Evolutionary conservation across 2,797 vertebrate genomes (phyloP), one percentile per base, ranked within the genome.

Genomic region (Leptatherina wallacei): DNA sequence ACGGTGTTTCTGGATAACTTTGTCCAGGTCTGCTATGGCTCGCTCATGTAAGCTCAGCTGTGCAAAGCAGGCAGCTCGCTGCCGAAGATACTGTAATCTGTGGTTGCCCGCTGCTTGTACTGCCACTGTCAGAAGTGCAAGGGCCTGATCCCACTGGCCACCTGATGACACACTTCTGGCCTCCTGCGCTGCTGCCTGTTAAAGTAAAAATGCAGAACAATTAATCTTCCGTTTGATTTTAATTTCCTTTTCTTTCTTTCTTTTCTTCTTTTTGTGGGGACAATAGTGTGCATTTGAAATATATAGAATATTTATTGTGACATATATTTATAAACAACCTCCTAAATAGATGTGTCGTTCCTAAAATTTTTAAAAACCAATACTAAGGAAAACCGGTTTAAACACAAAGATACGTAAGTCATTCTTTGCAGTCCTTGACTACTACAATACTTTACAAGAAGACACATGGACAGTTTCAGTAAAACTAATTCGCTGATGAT

Each of bases 101-200:
- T 85, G 73, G 75, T 89, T 47, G 73, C 86, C 47, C 74, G 73
- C 78, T 0, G 95, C 93, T 79, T 93, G 82, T n/a, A 96, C 75
- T 0, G 97, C 96, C 76, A 99, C 89, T 0, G 94, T 96, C 52
- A 95, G 93, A 5, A 96, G 95, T 9, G 91, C 62, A 33, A 98
- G 87, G 0, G 96, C 96, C 75, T 79, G 91, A 63, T 92, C 71
- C 11, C 95, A 94, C 9, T 71, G 88, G 0, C 92, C 87, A 0
- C 57, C 59, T 14, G 88, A 89, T 6, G 94, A 88, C 71, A 95
- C 86, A 1, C 32, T 65, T 14, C 86, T 82, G 33, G 96, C 98
- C 83, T 97, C 94, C 85, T 91, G 94, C 14, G 95, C 95, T 42
- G 97, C 96, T 1, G 93, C 94, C 98, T 99, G 78, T 63, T 7